Base-by-base conservation (phyloP, 1,140 invertebrate genomes). In the Heterodera schachtii region DNA sequence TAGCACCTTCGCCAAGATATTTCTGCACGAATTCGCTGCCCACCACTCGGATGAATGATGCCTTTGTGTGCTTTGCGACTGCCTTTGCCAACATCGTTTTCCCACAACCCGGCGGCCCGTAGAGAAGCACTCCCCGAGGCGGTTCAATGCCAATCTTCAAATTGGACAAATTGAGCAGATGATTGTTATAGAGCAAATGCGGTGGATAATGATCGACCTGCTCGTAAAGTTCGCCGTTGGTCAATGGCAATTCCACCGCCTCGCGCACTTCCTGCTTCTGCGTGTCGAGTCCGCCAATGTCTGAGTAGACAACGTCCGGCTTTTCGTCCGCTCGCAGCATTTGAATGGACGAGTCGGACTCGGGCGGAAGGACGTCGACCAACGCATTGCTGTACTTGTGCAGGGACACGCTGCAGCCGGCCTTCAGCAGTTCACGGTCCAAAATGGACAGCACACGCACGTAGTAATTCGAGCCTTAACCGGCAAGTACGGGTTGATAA, bases 21-120 rank as follows among this genome's bases (percentile, higher is more conserved):
- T 99, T 99, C 91, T 99, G 98, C 0, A 99, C 97, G 91, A 99
- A 99, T 91, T 99, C 97, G 0, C 97, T 98, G 8, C 98, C 98
- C 66, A 99, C 97, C 21, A 99, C 97, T 81, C 97, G 93, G 85
- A 84, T 86, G 64, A 83, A 86, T 91, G 96, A 80, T 95, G 94
- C 94, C 86, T 96, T 98, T 60, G 97, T 99, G 86, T 93, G 93
- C 90, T 98, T 95, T 64, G 97, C 97, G 57, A 99, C 97, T 84
- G 97, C 98, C 92, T 98, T 99, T 66, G 97, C 97, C 84, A 99
- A 92, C 97, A 99, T 98, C 79, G 97, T 99, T 91, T 97, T 96
- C 43, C 95, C 96, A 91, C 95, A 97, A 21, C 96, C 93, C 31
- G 97, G 97, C 57, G 97, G 97, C 13, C 97, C 97, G 91, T 96